These are phyloP conservation scores for Platalea minor DNA, from an alignment of 2,797 vertebrate genomes.

Conservation along the genomic window DNA sequence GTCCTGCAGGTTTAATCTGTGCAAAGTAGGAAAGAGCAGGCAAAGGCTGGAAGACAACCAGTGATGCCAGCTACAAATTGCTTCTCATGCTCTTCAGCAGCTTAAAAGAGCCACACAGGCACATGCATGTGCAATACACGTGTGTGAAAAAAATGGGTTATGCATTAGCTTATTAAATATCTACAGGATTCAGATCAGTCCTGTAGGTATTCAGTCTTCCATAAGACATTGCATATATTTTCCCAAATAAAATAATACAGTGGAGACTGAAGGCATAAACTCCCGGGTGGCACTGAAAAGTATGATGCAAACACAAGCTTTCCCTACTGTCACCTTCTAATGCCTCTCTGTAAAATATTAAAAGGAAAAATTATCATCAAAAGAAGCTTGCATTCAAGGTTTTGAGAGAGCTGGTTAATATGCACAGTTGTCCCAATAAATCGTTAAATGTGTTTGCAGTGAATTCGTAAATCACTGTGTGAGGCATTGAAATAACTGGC, in stretches of 20 bases:
- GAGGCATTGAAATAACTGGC: slow-evolving; percentile 76
- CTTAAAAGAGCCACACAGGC: not conserved
- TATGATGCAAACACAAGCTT: slow-evolving; percentile 4
- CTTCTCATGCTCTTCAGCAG: not conserved
- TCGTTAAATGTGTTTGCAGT: slow-evolving; percentile 44
- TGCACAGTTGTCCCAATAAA: slow-evolving; percentile 53
- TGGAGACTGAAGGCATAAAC: slow-evolving; percentile 19
- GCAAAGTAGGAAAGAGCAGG: not conserved
- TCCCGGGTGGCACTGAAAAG: not conserved
- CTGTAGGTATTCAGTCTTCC: slow-evolving; percentile 16
- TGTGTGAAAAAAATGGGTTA: not conserved
- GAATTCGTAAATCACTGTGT: slow-evolving; percentile 62
- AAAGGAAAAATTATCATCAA: slow-evolving; percentile 41
- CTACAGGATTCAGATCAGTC: not conserved
- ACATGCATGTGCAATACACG: not conserved
- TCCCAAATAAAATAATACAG: slow-evolving; percentile 52
- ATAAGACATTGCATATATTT: slow-evolving; percentile 29
- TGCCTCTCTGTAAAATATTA: slow-evolving; percentile 32
- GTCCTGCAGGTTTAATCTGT: not conserved
- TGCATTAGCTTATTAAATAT: not conserved
- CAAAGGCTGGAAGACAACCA: not conserved
- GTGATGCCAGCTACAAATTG: not conserved
- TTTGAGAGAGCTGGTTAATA: slow-evolving; percentile 38
- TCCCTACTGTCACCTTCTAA: slow-evolving; percentile 7
- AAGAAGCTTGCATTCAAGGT: slow-evolving; percentile 22